Evolutionary conservation across 2,797 vertebrate genomes (phyloP), one percentile per base, ranked within the genome.

Genomic region (Selene dorsalis): DNA sequence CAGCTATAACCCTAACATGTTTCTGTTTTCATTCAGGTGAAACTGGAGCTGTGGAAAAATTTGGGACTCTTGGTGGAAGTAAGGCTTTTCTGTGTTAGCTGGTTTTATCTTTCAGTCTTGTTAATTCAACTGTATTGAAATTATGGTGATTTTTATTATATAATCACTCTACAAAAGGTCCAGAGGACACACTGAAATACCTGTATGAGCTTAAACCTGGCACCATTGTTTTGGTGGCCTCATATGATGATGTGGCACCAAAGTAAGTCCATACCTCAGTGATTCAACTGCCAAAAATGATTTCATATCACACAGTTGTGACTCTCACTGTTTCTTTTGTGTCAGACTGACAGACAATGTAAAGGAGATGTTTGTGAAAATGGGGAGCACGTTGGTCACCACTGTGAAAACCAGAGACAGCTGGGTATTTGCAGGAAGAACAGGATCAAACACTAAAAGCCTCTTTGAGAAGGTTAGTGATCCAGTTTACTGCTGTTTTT

Each of bases 401-500:
- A 74, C 93, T 0, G 35, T 98, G 30, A 89, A 93, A 22, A 93
- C 84, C 76, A 91, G 96, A 73, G 97, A 99, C 91, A 95, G 85
- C 92, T 99, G 98, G 97, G 87, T 96, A 73, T 98, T 99, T 89
- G 47, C 95, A 55, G 96, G 96, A 38, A 93, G 92, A 6, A 92
- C 79, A 28, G 92, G 93, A 62, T 24, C 93, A 14, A 68, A 47
- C 64, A 48, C 60, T 35, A 94, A 91, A 85, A 96, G 93, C 73
- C 90, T 91, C 5, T 98, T 95, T 90, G 98, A 99, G 90, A 93
- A 96, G 96, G 97, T 98, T 74, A 84, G 81, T 66, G 53, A 71
- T 62, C 32, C 52, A 32, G 3, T 32, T 69, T 41, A 14, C 61
- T 17, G 58, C 55, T 8, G 5, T 67, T 75, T 75, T 48, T 48